A percentile compares a stretch with the other conserved stretches of the same genome.
Conservation (phyloP, 2,888 invertebrate genomes). For the Polydrusus tereticollis region DNA sequence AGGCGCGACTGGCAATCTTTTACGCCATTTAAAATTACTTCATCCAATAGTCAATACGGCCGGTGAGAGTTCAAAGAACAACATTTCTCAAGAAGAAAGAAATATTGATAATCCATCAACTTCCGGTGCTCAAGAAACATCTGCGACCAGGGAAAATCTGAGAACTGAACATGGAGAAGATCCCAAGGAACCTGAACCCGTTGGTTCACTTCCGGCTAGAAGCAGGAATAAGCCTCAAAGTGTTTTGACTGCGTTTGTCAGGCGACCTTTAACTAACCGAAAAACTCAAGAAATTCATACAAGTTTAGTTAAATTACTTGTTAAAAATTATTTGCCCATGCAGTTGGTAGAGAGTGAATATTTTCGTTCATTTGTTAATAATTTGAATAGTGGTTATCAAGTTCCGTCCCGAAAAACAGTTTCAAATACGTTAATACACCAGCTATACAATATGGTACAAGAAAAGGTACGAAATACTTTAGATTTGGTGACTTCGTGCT, state of each 20-base stretch:
- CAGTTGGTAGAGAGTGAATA: constrained; percentile 37
- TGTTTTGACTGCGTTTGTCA: constrained; percentile 17
- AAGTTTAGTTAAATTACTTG: background rate
- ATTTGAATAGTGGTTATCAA: constrained; percentile 28
- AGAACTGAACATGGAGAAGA: background rate
- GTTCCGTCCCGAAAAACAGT: constrained; percentile 25
- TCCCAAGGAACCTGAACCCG: background rate
- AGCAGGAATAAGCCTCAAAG: constrained; percentile 8
- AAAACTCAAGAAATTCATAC: constrained; percentile 22
- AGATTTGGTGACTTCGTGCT: background rate
- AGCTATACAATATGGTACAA: background rate
- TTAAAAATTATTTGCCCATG: constrained; percentile 37
- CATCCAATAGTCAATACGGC: constrained; percentile 10
- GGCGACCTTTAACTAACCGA: constrained; percentile 19
- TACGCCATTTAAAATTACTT: constrained; percentile 37
- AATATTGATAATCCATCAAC: constrained; percentile 6
- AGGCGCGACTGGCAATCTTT: constrained; percentile 31
- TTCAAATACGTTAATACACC: constrained; percentile 18
- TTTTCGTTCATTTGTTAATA: constrained; percentile 28
- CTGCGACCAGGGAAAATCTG: background rate
- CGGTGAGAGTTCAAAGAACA: background rate
- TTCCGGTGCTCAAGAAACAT: background rate
- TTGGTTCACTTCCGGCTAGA: background rate
- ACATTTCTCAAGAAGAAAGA: background rate
- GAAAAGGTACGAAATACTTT: constrained; percentile 5